Conservation (phyloP, 2,113 vertebrate species). For the Muscicapa adusta region DNA sequence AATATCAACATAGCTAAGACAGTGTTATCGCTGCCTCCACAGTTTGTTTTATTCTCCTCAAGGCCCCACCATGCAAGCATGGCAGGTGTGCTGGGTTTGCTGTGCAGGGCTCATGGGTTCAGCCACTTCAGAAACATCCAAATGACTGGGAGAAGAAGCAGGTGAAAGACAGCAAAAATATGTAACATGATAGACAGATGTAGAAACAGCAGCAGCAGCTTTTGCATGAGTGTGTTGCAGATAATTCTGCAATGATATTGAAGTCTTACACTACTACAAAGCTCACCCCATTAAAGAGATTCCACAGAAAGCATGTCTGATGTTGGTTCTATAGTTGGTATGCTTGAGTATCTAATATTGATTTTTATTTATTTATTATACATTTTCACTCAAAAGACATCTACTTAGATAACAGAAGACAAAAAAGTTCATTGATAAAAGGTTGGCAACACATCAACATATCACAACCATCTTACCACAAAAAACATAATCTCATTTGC, state of each 20-base stretch:
- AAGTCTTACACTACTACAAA: neutral
- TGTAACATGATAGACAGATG: neutral
- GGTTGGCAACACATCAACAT: neutral
- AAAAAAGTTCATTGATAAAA: neutral
- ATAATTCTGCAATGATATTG: neutral
- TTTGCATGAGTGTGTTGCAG: neutral
- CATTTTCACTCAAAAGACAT: neutral
- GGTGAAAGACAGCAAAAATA: neutral
- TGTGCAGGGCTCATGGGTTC: neutral
- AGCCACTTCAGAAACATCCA: neutral
- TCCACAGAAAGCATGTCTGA: neutral
- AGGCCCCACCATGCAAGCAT: neutral
- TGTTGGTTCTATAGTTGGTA: neutral
- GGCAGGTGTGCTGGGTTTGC: neutral
- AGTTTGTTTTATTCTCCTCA: neutral
- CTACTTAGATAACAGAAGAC: neutral
- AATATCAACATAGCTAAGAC: neutral
- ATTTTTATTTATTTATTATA: neutral
- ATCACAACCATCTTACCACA: neutral
- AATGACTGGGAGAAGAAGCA: neutral
- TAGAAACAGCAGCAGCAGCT: neutral
- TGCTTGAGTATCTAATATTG: neutral
- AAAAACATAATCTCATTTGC: neutral
- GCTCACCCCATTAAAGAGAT: neutral
- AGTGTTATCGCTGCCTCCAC: neutral